A percentile compares a stretch with the other conserved stretches of the same genome.
Conservation (phyloP, 2,797 vertebrate species). For the Sebastes goodei region DNA sequence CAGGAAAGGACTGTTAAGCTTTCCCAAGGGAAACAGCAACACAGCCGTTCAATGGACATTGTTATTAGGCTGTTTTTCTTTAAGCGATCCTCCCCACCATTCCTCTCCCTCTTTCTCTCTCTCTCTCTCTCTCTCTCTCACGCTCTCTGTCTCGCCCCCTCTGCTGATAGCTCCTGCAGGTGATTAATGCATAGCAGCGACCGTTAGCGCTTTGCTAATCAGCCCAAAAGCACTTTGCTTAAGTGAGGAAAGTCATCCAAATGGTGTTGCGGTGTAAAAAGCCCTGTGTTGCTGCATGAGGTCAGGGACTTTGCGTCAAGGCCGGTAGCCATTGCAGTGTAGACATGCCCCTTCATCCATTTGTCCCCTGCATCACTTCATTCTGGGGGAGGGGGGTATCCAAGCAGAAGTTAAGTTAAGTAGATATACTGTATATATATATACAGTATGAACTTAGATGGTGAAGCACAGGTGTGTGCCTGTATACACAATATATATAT, state of each 20-base stretch:
- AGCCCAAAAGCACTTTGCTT: conserved; percentile 51
- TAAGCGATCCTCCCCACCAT: conserved; percentile 6
- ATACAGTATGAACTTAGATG: too few relatives aligned
- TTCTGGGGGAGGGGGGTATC: neutral
- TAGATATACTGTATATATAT: too few relatives aligned
- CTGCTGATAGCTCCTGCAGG: conserved; percentile 39
- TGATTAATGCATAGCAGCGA: conserved; percentile 51
- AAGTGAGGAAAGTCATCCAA: conserved; percentile 46
- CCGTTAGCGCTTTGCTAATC: conserved; percentile 52
- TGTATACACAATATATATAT: too few relatives aligned
- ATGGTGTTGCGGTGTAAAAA: conserved; percentile 7
- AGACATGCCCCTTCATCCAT: neutral
- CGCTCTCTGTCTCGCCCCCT: neutral
- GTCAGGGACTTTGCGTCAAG: conserved; percentile 15
- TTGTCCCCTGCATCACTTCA: neutral
- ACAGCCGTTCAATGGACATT: conserved; percentile 67
- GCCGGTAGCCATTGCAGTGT: neutral
- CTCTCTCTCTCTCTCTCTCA: neutral
- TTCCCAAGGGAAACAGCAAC: conserved; percentile 67
- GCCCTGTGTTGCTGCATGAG: neutral
- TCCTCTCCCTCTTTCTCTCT: neutral
- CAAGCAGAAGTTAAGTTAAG: neutral
- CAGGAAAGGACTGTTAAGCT: conserved; percentile 66
- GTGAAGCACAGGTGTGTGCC: too few relatives aligned
- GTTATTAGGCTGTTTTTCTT: conserved; percentile 69